Conservation (phyloP, 2,888 invertebrate species). For the Drepana falcataria region DNA sequence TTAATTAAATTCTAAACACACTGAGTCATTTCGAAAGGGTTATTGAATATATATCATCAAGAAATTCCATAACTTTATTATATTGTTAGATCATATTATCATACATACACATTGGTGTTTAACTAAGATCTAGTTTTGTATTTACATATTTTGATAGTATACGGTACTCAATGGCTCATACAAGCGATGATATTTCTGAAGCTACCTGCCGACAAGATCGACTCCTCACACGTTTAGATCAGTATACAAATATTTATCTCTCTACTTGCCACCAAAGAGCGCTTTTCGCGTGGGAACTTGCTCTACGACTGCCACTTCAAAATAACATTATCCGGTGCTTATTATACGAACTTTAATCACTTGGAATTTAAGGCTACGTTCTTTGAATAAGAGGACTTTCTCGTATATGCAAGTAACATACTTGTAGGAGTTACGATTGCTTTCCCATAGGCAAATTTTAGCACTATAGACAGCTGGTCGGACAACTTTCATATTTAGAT, state of each 20-base stretch:
- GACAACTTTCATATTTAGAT: slow-evolving; percentile 46
- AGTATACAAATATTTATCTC: slow-evolving; percentile 72
- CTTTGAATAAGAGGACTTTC: too few species aligned
- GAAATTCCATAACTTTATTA: background rate
- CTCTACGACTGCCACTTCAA: slow-evolving; percentile 20
- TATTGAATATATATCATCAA: background rate
- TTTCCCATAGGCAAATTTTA: slow-evolving; percentile 56
- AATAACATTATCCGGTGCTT: slow-evolving; percentile 13
- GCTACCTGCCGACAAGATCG: slow-evolving; percentile 41
- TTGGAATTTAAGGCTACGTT: background rate
- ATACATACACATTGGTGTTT: background rate
- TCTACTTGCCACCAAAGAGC: slow-evolving; percentile 57
- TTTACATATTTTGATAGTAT: background rate
- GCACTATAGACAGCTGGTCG: slow-evolving; percentile 39
- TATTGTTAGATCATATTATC: background rate
- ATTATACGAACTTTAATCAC: slow-evolving; percentile 8
- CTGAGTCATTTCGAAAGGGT: slow-evolving; percentile 42
- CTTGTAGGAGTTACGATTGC: slow-evolving; percentile 21
- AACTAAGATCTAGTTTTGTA: background rate
- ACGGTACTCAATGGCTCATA: background rate
- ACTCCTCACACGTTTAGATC: slow-evolving; percentile 37
- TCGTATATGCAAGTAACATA: too few species aligned
- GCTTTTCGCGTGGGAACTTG: slow-evolving; percentile 69
- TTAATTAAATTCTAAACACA: slow-evolving; percentile 61
- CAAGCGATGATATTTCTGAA: background rate